phyloP scores from a whole-genome alignment of 2,113 vertebrate genomes.

The Podarcis cretensis region DNA sequence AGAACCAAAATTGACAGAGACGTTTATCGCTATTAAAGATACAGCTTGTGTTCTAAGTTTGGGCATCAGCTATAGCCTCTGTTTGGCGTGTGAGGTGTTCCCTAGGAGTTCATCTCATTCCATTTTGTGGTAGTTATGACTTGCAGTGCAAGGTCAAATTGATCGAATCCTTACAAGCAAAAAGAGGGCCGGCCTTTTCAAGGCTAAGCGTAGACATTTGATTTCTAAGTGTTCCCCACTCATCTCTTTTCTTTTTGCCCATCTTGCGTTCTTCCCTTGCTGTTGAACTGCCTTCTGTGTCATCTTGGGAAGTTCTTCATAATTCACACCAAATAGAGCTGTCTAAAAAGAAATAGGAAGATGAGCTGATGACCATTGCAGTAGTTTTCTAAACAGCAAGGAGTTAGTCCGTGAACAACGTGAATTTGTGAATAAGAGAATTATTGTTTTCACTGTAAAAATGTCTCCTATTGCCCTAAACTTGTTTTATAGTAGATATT shows the following conservation, averaged over 20 bases:
- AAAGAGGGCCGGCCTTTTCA: neutral
- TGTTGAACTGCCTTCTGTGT: constrained; percentile 19
- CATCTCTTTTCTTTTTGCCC: neutral
- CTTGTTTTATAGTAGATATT: constrained; percentile 22
- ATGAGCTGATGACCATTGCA: neutral
- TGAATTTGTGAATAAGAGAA: constrained; percentile 17
- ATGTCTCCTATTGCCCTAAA: constrained; percentile 17
- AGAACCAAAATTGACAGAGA: no score
- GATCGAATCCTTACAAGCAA: constrained; percentile 15
- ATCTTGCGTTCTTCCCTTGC: constrained; percentile 23
- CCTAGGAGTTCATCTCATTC: constrained; percentile 26
- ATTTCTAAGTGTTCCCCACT: constrained; percentile 9
- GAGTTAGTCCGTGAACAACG: neutral
- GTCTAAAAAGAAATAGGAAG: neutral
- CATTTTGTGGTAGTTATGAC: neutral
- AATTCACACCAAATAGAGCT: constrained; percentile 38
- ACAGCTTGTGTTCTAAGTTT: no score
- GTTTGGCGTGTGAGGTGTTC: neutral
- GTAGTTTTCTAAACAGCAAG: neutral
- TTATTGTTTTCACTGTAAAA: constrained; percentile 5
- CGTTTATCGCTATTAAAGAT: no score
- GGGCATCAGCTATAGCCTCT: neutral
- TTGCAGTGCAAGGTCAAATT: no score
- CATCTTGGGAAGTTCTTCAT: neutral
- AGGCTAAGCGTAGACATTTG: constrained; percentile 5